Conservation (phyloP, 2,113 vertebrate genomes). For the Rostratula benghalensis region DNA sequence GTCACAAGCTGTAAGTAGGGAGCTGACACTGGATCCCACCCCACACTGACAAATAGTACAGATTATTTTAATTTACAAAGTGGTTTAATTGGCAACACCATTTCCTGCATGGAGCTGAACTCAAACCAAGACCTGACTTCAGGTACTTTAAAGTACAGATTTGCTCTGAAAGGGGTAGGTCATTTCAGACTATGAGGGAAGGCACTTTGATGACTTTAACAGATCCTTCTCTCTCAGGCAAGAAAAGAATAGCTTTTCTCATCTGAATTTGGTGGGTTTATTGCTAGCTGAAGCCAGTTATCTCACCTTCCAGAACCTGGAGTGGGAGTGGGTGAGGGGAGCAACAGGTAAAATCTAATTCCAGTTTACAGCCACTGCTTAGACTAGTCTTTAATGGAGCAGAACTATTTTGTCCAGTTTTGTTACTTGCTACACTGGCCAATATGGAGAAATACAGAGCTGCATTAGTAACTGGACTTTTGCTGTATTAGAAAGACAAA, state of each 20-base stretch:
- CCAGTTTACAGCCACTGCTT: background rate
- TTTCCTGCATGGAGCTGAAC: background rate
- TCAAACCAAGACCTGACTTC: background rate
- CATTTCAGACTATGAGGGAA: background rate
- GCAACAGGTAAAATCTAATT: background rate
- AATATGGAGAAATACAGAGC: background rate
- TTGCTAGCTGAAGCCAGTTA: background rate
- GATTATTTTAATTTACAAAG: background rate
- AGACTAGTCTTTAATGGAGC: background rate
- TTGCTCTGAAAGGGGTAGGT: background rate
- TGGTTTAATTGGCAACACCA: background rate
- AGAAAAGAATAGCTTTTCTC: background rate
- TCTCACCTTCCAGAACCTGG: background rate
- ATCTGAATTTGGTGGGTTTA: background rate
- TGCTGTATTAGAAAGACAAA: background rate
- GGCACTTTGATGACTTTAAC: background rate
- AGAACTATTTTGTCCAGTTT: background rate
- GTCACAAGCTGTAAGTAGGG: background rate
- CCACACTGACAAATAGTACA: background rate
- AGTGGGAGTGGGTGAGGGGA: no score
- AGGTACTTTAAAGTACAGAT: background rate
- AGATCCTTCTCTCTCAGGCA: background rate
- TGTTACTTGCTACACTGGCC: background rate
- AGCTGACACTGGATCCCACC: no score
- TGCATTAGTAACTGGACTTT: background rate